Evolutionary conservation across 2,888 invertebrate genomes (phyloP).

Genomic region (Dasysyrphus albostriatus): DNA sequence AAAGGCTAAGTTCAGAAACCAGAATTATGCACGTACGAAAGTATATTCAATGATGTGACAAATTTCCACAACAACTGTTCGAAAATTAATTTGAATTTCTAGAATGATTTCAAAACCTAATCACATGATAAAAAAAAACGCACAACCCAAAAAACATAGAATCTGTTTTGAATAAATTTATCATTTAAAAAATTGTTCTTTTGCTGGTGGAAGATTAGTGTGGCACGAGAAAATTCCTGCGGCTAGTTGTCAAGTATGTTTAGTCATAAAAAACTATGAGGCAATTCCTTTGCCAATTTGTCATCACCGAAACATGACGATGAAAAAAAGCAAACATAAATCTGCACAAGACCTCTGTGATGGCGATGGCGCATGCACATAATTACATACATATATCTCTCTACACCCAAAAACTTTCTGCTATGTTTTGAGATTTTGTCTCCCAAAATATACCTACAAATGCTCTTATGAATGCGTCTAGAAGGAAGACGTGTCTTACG

Average conservation of each 20-base stretch:
- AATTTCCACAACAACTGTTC: constrained; percentile 16
- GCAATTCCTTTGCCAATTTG: constrained; percentile 38
- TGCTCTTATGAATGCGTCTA: constrained; percentile 10
- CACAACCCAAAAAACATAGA: not conserved
- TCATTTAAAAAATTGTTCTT: not conserved
- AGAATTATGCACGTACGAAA: too few species aligned
- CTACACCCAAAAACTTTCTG: not conserved
- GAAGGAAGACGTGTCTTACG: not conserved
- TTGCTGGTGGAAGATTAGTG: not conserved
- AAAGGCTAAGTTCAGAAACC: too few species aligned
- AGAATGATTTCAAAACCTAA: not conserved
- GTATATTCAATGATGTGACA: not conserved
- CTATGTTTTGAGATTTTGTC: not conserved
- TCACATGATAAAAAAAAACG: not conserved
- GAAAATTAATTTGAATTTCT: not conserved
- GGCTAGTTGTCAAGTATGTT: constrained; percentile 15
- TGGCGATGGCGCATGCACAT: constrained; percentile 21
- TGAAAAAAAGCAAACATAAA: not conserved
- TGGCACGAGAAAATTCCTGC: not conserved
- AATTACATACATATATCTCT: not conserved
- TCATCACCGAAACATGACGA: constrained; percentile 18
- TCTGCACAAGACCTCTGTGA: constrained; percentile 1
- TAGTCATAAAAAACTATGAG: constrained; percentile 2
- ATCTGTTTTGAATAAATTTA: not conserved
- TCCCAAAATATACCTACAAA: not conserved